Evolutionary conservation across 2,888 invertebrate genomes (phyloP), one percentile per base, ranked within the genome.

Genomic region (Acrobasis suavella): DNA sequence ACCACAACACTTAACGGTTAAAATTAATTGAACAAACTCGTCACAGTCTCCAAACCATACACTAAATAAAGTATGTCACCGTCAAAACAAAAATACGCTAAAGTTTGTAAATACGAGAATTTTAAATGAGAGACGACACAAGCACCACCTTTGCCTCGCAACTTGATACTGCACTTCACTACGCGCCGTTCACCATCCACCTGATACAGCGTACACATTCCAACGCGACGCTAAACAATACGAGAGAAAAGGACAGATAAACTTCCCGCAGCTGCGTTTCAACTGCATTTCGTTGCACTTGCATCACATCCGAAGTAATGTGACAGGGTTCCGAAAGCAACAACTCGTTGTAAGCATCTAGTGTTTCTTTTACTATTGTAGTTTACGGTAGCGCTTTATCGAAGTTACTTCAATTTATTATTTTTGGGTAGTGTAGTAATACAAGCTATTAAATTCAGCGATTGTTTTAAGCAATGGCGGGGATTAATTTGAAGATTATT

Each of bases 31-130:
- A 62, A 32, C 49, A 22, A 65, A 65, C 65, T 63, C 67, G 50
- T 59, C 46, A 50, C 42, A 65, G 63, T 65, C 49, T 32, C 46
- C 49, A 38, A 22, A 16, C 16, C 58, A 58, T 14, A 50, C 38
- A 62, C 42, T 9, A 62, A 68, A 67, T 68, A 68, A 64, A 69
- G 62, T 50, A 55, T 77, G 79, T 78, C 81, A 81, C 80, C 79
- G 72, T 74, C 72, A 80, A 86, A 89, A 85, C 83, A 83, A 78
- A 42, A 82, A 82, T 81, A 83, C 83, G 76, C 73, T 77, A 83
- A 90, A 91, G 88, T 91, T 91, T 89, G 85, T 89, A 87, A 89
- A 90, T 88, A 89, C 89, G 87, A 81, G 81, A 82, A 77, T 70
- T 78, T 65, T 55, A 67, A 65, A 75, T 76, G 70, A 71, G 64